A percentile compares a stretch with the other conserved stretches of the same genome.
Evolutionary conservation across 1,140 invertebrate species (phyloP).

Genomic region (Euura lappo): DNA sequence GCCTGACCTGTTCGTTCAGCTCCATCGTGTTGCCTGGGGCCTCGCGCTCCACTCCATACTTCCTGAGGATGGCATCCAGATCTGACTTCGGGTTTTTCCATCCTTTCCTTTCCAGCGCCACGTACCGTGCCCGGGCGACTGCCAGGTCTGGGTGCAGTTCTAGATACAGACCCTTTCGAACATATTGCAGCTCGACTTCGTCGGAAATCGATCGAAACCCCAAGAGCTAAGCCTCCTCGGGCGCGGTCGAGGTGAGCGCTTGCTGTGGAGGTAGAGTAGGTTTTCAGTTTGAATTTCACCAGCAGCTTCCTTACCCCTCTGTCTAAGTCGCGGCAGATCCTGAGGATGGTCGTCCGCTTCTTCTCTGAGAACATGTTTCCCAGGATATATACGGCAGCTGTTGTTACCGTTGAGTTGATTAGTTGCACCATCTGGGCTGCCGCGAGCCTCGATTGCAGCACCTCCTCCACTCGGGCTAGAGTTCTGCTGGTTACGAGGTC

Average conservation of each 20-base stretch:
- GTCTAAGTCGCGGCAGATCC: constrained; percentile 28
- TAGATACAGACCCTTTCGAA: background rate
- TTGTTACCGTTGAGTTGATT: constrained; percentile 27
- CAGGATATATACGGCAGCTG: constrained; percentile 21
- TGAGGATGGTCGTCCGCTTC: constrained; percentile 17
- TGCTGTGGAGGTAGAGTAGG: too few species aligned
- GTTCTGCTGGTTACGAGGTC: constrained; percentile 23
- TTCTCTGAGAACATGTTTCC: constrained; percentile 13
- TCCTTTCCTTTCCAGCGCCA: constrained; percentile 18
- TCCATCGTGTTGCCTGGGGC: too few species aligned
- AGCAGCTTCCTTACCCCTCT: constrained; percentile 25
- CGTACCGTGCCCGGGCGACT: constrained; percentile 8
- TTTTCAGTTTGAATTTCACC: too few species aligned
- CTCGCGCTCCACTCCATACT: too few species aligned
- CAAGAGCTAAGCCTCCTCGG: too few species aligned
- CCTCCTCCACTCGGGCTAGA: constrained; percentile 13
- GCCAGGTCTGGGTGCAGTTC: constrained; percentile 13
- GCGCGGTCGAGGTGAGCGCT: too few species aligned
- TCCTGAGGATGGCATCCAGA: background rate
- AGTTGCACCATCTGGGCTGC: constrained; percentile 24
- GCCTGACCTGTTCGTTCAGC: too few species aligned
- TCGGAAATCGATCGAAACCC: background rate
- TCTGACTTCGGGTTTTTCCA: constrained; percentile 30
- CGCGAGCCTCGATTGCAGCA: constrained; percentile 26
- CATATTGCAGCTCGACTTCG: background rate